A percentile compares a stretch with the other conserved stretches of the same genome.
phyloP scores from a whole-genome alignment of 2,888 invertebrate genomes.

The Lamellibrachia satsuma region DNA sequence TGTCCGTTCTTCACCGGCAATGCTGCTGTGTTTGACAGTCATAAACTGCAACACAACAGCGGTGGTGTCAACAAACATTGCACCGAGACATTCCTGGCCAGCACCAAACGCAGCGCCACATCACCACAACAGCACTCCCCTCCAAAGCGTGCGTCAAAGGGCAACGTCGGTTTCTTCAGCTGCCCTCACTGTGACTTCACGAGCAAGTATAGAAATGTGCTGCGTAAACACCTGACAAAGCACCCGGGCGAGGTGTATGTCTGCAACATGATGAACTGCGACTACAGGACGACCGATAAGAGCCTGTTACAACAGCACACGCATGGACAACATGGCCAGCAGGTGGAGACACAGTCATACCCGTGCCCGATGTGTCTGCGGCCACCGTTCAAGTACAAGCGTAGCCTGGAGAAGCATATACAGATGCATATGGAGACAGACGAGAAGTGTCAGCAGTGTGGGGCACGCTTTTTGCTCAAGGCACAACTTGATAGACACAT shows the following conservation, averaged over 20 bases:
- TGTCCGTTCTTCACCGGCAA: conserved; percentile 34
- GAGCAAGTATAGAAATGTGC: conserved; percentile 26
- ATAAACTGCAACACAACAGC: conserved; percentile 24
- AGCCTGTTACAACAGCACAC: not conserved
- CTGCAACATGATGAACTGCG: not conserved
- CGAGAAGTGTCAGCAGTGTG: conserved; percentile 30
- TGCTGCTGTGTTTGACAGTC: conserved; percentile 26
- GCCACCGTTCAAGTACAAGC: conserved; percentile 35
- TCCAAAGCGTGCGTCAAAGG: not conserved
- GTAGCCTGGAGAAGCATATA: conserved; percentile 39
- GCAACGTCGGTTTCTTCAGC: conserved; percentile 25
- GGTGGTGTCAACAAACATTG: not conserved
- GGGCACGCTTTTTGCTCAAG: conserved; percentile 22
- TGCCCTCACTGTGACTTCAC: conserved; percentile 28
- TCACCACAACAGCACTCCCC: conserved; percentile 14
- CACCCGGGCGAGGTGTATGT: conserved; percentile 28
- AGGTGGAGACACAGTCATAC: conserved; percentile 23
- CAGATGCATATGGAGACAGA: conserved; percentile 31
- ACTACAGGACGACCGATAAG: not conserved
- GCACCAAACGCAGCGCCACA: not conserved
- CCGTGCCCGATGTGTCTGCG: conserved; percentile 35
- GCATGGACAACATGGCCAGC: not conserved
- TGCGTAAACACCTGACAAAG: conserved; percentile 30
- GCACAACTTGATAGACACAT: conserved; percentile 19
- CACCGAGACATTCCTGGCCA: not conserved